Evolutionary conservation across 2,797 vertebrate genomes (phyloP).

Genomic region (Danio albolineatus): DNA sequence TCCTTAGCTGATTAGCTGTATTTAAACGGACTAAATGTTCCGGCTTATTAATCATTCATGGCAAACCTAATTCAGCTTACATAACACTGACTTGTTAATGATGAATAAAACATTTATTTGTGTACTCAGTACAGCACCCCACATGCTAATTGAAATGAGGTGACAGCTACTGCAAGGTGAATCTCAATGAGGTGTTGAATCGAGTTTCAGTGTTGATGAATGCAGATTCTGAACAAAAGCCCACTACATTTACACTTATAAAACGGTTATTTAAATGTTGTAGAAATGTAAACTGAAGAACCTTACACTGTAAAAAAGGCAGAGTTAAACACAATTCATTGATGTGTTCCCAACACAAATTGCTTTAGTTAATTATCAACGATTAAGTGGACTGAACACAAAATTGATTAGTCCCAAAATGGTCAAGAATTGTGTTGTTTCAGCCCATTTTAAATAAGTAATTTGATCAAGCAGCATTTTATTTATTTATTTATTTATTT

Average conservation of each 20-base stretch:
- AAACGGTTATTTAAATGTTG: too few species aligned
- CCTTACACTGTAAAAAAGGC: too few species aligned
- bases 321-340: too few species aligned
- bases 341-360: too few species aligned
- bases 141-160: slow-evolving; percentile 70
- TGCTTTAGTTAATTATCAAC: too few species aligned
- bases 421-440: too few species aligned
- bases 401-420: too few species aligned
- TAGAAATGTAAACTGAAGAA: too few species aligned
- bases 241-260: background rate
- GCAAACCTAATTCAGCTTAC: slow-evolving; percentile 50
- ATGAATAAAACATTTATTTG: slow-evolving; percentile 81
- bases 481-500: too few species aligned
- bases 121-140: slow-evolving; percentile 61
- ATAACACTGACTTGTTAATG: slow-evolving; percentile 56
- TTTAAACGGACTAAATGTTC: slow-evolving; percentile 53
- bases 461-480: too few species aligned
- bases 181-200: slow-evolving; percentile 31
- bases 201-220: background rate
- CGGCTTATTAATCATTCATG: slow-evolving; percentile 60
- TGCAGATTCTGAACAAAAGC: background rate
- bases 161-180: slow-evolving; percentile 60
- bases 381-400: too few species aligned
- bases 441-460: too few species aligned
- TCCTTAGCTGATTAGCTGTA: slow-evolving; percentile 31